Evolutionary conservation across 2,797 vertebrate genomes (phyloP).

Genomic region (Heliangelus exortis): DNA sequence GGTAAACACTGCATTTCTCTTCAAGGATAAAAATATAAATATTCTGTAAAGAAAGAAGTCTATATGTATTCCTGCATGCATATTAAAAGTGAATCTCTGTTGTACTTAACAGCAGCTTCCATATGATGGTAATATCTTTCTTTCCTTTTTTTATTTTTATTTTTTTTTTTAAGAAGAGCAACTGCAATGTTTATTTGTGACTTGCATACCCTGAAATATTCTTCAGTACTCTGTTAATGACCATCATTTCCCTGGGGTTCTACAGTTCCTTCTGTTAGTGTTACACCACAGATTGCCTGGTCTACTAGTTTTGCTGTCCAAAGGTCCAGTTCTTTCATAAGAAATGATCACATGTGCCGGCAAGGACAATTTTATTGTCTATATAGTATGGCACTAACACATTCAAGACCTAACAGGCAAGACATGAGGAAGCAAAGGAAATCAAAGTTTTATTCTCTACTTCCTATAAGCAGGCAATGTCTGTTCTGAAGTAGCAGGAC

Average conservation of each 20-base stretch:
- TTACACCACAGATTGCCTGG: neutral
- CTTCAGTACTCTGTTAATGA: neutral
- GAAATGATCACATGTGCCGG: neutral
- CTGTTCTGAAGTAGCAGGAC: neutral
- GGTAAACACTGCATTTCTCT: neutral
- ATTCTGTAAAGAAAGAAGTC: neutral
- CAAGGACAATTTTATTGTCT: neutral
- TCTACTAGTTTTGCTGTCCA: accelerated
- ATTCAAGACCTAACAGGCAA: neutral
- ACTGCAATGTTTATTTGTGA: neutral
- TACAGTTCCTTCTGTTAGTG: neutral
- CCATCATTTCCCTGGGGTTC: neutral
- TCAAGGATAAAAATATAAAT: neutral
- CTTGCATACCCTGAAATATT: neutral
- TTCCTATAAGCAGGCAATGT: neutral
- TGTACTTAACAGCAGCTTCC: neutral
- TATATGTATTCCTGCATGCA: neutral
- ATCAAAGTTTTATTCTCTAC: neutral
- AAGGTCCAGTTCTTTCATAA: neutral
- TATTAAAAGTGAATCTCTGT: neutral
- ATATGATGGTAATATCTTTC: neutral
- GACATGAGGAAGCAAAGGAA: neutral
- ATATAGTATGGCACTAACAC: too few relatives aligned
- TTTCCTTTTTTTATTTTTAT: too few relatives aligned
- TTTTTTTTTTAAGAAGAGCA: neutral